These are phyloP conservation scores for Antrozous pallidus DNA, from an alignment of 2,797 vertebrate species.

Conservation along the genomic window DNA sequence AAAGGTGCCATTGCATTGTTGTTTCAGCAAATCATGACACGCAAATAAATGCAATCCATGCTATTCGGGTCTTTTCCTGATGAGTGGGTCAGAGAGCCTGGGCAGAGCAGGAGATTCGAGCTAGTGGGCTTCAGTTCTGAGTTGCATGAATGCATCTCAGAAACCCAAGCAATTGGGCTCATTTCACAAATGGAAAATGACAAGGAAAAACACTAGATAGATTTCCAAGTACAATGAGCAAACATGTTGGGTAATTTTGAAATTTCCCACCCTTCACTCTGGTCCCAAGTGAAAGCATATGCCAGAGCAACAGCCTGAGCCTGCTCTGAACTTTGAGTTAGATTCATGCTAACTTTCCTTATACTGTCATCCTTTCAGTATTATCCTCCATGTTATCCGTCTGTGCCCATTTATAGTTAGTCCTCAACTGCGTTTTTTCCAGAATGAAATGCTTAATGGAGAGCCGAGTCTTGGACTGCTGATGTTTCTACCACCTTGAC, in stretches of 20 bases:
- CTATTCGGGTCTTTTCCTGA: not conserved
- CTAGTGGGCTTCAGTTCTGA: conserved; percentile 16
- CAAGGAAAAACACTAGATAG: conserved; percentile 45
- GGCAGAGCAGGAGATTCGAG: not conserved
- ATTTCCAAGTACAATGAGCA: conserved; percentile 72
- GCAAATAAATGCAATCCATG: not conserved
- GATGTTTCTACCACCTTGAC: conserved; percentile 4
- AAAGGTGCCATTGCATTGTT: not conserved
- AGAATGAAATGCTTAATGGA: not conserved
- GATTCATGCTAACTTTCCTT: conserved; percentile 1
- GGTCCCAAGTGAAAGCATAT: conserved; percentile 67
- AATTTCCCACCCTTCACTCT: conserved; percentile 70
- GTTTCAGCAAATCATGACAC: not conserved
- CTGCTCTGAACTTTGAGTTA: conserved; percentile 62
- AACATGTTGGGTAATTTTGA: conserved; percentile 75
- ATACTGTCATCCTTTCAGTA: not conserved
- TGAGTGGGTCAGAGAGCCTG: not conserved
- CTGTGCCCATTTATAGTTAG: not conserved
- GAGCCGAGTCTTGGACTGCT: not conserved
- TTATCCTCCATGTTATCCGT: not conserved
- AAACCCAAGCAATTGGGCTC: conserved; percentile 24
- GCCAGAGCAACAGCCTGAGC: conserved; percentile 59
- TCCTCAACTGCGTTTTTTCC: not conserved
- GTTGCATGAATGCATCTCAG: not conserved
- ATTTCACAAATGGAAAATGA: conserved; percentile 55